Evolutionary conservation across 2,797 vertebrate species (phyloP).

Genomic region (Oryzias sinensis): DNA sequence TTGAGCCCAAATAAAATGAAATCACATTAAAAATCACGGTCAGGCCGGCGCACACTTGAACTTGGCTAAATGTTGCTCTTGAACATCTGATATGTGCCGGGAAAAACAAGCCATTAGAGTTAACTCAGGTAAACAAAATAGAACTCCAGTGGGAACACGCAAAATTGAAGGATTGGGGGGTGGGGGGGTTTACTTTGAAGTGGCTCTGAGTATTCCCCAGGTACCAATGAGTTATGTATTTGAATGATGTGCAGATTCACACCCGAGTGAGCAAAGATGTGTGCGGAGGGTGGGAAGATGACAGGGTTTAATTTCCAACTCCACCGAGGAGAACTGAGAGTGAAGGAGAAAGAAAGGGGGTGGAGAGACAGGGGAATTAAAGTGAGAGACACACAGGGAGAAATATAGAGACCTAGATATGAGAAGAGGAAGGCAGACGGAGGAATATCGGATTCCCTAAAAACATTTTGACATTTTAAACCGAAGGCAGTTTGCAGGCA

Average conservation of each 20-base stretch:
- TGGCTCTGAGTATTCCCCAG: conserved; percentile 73
- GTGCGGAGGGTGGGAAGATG: conserved; percentile 70
- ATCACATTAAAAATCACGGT: conserved; percentile 36
- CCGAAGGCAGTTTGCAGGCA: conserved; percentile 75
- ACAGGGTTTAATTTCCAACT: conserved; percentile 75
- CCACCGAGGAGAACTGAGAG: conserved; percentile 43
- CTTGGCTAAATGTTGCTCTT: conserved; percentile 69
- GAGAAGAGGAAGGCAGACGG: conserved; percentile 56
- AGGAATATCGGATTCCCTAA: conserved; percentile 69
- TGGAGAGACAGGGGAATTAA: conserved; percentile 58
- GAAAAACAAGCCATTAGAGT: conserved; percentile 78
- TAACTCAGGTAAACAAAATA: conserved; percentile 78
- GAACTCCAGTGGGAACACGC: conserved; percentile 71
- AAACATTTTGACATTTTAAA: conserved; percentile 84
- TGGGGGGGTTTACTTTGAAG: conserved; percentile 69
- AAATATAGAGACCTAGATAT: conserved; percentile 43
- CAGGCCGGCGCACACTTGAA: conserved; percentile 50
- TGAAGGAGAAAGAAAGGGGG: conserved; percentile 37
- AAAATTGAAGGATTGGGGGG: conserved; percentile 53
- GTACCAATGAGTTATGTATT: conserved; percentile 72
- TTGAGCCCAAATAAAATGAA: conserved; percentile 16
- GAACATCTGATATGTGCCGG: conserved; percentile 50
- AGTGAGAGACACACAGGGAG: conserved; percentile 32
- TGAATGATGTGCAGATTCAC: conserved; percentile 78
- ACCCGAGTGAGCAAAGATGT: conserved; percentile 70